Conservation (phyloP, 2,888 invertebrate species). For the Chalcis sispes region DNA sequence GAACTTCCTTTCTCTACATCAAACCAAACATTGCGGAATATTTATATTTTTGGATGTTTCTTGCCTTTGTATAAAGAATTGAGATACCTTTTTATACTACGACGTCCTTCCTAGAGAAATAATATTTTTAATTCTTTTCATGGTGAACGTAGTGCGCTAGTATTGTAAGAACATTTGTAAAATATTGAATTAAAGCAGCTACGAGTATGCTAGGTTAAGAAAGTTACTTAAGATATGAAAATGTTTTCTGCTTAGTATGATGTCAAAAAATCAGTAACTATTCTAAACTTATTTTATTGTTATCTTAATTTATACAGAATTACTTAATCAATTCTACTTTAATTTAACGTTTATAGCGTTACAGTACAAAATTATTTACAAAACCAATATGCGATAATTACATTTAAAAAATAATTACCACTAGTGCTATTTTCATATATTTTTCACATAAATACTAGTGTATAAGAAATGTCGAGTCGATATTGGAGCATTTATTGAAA, state of each 20-base stretch:
- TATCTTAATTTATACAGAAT: background rate
- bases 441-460: slow-evolving; percentile 2
- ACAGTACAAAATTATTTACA: slow-evolving; percentile 35
- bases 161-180: slow-evolving; percentile 39
- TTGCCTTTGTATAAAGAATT: slow-evolving; percentile 23
- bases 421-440: slow-evolving; percentile 11
- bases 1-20: slow-evolving; percentile 26
- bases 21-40: slow-evolving; percentile 20
- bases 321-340: slow-evolving; percentile 22
- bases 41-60: slow-evolving; percentile 35
- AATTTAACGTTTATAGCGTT: slow-evolving; percentile 21
- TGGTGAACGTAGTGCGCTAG: slow-evolving; percentile 30
- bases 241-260: slow-evolving; percentile 28
- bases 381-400: slow-evolving; percentile 34
- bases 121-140: slow-evolving; percentile 18
- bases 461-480: background rate
- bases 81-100: slow-evolving; percentile 32
- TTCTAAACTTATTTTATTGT: slow-evolving; percentile 22
- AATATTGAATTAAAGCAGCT: slow-evolving; percentile 10
- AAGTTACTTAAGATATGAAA: slow-evolving; percentile 42
- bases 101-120: slow-evolving; percentile 24
- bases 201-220: background rate
- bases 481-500: slow-evolving; percentile 28
- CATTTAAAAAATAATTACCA: slow-evolving; percentile 37
- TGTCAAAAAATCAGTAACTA: slow-evolving; percentile 16